A percentile compares a stretch with the other conserved stretches of the same genome.
These are phyloP conservation scores for Brachyptera putata DNA, from an alignment of 2,888 invertebrate genomes.

Conservation along the genomic window DNA sequence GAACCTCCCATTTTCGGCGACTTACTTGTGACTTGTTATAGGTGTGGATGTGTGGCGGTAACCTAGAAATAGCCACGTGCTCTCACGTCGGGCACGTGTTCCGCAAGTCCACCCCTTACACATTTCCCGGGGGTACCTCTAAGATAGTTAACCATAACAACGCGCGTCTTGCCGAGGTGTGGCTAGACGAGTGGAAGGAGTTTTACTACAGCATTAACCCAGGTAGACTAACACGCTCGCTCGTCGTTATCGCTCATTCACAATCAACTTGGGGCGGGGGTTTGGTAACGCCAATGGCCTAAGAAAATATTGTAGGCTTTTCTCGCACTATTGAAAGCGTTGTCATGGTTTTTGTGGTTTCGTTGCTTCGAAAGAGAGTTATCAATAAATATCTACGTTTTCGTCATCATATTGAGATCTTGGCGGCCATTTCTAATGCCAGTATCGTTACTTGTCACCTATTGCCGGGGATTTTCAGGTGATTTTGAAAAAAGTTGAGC, in stretches of 20 bases:
- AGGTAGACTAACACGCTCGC: conserved; percentile 65
- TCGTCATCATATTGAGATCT: no score
- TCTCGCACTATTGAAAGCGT: no score
- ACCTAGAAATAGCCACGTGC: conserved; percentile 90
- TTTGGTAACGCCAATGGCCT: not conserved
- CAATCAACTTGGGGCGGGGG: no score
- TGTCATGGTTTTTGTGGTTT: no score
- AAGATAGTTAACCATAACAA: conserved; percentile 98
- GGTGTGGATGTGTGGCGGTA: conserved; percentile 98
- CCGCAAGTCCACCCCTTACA: conserved; percentile 96
- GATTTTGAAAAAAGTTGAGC: no score
- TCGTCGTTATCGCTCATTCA: no score
- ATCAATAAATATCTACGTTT: no score
- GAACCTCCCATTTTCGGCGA: not conserved
- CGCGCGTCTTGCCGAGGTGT: conserved; percentile 95
- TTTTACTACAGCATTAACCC: conserved; percentile 99
- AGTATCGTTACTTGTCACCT: no score
- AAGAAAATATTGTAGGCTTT: not conserved
- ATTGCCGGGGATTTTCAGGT: no score
- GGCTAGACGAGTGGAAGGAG: conserved; percentile 99
- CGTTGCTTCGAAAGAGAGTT: no score
- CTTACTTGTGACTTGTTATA: conserved; percentile 46
- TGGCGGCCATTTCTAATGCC: no score
- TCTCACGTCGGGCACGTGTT: conserved; percentile 95
- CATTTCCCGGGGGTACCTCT: conserved; percentile 96